Evolutionary conservation across 64 coral and sea anemone species (phyloP), one percentile per base, ranked within the genome.

Genomic region (Montipora foliosa): DNA sequence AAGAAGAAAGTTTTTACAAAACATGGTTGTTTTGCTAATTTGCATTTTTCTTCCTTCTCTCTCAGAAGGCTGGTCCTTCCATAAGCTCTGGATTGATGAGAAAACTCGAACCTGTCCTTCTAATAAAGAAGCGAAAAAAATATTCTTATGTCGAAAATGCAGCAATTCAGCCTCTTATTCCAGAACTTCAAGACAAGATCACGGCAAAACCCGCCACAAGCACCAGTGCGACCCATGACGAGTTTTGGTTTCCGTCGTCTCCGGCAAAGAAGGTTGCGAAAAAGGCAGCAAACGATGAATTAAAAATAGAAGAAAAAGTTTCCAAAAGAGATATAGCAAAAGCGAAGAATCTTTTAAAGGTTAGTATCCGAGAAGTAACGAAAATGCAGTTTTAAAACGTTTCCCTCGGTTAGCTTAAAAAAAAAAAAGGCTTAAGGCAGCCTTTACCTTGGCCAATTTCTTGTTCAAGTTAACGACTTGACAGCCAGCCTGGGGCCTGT

Each of bases 61-160:
- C 47, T 13, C 82, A 86, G 82, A 86, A 52, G 67, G n/a, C 20
- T 50, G 82, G 29, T 4, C 82, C 82, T 1, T 86, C 29, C 5
- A 86, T 86, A 47, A 71, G 82, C 46, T 50, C 66, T 24, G 64
- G 82, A 86, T 21, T 86, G 45, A 86, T 86, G 62, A 86, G 71
- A 52, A 86, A 86, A 67, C 82, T 86, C 5, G 82, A 86, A 21
- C 82, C 82, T 70, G 66, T 72, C 11, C 66, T 86, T 20, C 16
- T 13, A 4, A 71, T 86, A 16, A 49, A 72, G 66, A 70, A 71
- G 49, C 44, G 82, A 70, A 10, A 44, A 71, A 72, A 17, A 8
- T 0, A 71, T n/a, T 50, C 22, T 22, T 46, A 22, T 50, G 22
- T 19, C 2, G 44, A 19, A 19, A 19, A 22, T 71, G 2, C 19